Percentiles rank a stretch among this genome's conserved stretches.
Evolutionary conservation across 2,113 vertebrate genomes (phyloP).

Genomic region (Mirounga angustirostris): DNA sequence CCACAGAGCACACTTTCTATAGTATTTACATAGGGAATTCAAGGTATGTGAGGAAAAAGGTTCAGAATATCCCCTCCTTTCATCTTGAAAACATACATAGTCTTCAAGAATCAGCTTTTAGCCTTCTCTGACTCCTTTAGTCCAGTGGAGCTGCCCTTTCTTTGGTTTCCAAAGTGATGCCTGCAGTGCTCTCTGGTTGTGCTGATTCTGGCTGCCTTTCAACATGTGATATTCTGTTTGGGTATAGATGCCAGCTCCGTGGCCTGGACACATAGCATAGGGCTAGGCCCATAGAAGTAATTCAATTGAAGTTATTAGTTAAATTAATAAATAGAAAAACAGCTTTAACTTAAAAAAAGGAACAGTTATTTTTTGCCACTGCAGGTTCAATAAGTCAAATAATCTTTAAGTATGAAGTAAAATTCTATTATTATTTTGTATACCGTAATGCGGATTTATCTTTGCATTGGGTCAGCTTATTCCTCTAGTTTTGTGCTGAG

Average conservation of each 20-base stretch:
- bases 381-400: not conserved
- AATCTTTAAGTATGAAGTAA: not conserved
- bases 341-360: not conserved
- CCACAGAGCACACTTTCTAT: not conserved
- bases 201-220: not conserved
- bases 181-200: not conserved
- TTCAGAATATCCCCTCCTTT: not conserved
- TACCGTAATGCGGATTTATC: not conserved
- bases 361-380: not conserved
- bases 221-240: rapidly evolving
- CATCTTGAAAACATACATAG: not conserved
- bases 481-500: not conserved
- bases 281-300: not conserved
- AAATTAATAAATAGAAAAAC: not conserved
- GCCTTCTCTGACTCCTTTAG: not conserved
- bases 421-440: not conserved
- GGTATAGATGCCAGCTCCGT: not conserved
- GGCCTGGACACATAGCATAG: not conserved
- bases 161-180: not conserved
- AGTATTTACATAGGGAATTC: not conserved
- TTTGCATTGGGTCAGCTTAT: not conserved
- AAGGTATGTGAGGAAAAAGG: not conserved
- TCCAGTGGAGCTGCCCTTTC: not conserved
- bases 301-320: not conserved
- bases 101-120: not conserved